Evolutionary conservation across 1,140 invertebrate species (phyloP).

Genomic region (Drosophila jambulina): DNA sequence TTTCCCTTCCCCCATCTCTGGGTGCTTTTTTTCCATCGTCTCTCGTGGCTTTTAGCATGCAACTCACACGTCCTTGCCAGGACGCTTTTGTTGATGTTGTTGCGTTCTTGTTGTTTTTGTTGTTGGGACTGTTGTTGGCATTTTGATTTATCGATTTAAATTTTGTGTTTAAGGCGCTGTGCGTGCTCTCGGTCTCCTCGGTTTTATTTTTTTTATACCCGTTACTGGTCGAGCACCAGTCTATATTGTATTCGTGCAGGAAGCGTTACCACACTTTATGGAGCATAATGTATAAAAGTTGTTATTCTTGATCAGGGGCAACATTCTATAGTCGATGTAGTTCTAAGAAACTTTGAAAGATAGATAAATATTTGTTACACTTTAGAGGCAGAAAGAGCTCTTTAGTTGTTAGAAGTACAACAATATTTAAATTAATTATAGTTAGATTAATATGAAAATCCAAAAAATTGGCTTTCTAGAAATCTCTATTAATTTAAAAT

Average conservation of each 20-base stretch:
- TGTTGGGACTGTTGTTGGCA: constrained; percentile 66
- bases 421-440: no score
- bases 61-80: constrained; percentile 80
- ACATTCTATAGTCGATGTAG: neutral
- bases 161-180: constrained; percentile 63
- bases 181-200: constrained; percentile 27
- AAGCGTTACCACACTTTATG: constrained; percentile 15
- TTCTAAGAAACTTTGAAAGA: neutral
- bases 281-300: constrained; percentile 9
- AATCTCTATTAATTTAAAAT: neutral
- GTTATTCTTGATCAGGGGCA: constrained; percentile 6
- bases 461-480: neutral
- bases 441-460: neutral
- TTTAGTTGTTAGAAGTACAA: neutral
- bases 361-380: neutral
- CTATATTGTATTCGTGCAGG: constrained; percentile 18
- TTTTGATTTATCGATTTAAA: constrained; percentile 84
- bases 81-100: constrained; percentile 50
- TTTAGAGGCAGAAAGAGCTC: neutral
- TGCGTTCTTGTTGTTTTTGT: constrained; percentile 15
- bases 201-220: constrained; percentile 1
- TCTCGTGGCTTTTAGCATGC: constrained; percentile 75
- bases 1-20: constrained; percentile 4
- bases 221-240: constrained; percentile 6
- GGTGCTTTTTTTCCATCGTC: constrained; percentile 26